Conservation (phyloP, 37 sponge, comb jelly and placozoan genomes). For the Amphimedon queenslandica region DNA sequence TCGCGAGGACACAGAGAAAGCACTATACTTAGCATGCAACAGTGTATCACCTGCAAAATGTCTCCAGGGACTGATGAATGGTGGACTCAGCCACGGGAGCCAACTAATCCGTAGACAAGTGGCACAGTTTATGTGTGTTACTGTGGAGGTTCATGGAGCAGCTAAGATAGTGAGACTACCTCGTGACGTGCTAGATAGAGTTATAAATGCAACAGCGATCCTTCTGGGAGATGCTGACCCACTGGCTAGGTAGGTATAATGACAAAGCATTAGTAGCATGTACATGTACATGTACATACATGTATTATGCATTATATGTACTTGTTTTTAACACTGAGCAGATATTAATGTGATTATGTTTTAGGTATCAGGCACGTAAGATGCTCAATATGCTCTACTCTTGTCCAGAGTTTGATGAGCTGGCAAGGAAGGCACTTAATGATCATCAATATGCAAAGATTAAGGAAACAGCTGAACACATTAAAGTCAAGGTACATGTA, state of each 20-base stretch:
- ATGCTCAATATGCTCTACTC: constrained; percentile 35
- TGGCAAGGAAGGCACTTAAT: constrained; percentile 21
- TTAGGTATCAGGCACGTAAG: constrained; percentile 60
- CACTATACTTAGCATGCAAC: constrained; percentile 53
- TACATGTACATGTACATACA: too few species aligned
- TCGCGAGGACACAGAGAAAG: constrained; percentile 79
- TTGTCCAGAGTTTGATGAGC: constrained; percentile 50
- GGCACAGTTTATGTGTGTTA: constrained; percentile 45
- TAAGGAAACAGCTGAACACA: constrained; percentile 42
- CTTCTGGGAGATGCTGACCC: constrained; percentile 53
- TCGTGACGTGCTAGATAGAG: constrained; percentile 65
- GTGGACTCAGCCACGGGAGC: constrained; percentile 42
- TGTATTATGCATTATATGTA: constrained; percentile 3
- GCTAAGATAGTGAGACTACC: constrained; percentile 35
- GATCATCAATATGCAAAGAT: constrained; percentile 9
- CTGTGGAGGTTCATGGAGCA: constrained; percentile 48
- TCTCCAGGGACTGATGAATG: constrained; percentile 59
- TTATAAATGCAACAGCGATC: constrained; percentile 44
- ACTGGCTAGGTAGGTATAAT: constrained; percentile 43
- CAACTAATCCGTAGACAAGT: constrained; percentile 55
- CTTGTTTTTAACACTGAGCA: not conserved
- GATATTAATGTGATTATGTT: not conserved
- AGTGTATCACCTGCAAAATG: constrained; percentile 31
- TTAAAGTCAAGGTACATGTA: constrained; percentile 72
- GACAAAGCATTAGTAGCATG: too few species aligned